These are phyloP conservation scores for Apamea crenata DNA, from an alignment of 2,888 invertebrate genomes.

Conservation along the genomic window DNA sequence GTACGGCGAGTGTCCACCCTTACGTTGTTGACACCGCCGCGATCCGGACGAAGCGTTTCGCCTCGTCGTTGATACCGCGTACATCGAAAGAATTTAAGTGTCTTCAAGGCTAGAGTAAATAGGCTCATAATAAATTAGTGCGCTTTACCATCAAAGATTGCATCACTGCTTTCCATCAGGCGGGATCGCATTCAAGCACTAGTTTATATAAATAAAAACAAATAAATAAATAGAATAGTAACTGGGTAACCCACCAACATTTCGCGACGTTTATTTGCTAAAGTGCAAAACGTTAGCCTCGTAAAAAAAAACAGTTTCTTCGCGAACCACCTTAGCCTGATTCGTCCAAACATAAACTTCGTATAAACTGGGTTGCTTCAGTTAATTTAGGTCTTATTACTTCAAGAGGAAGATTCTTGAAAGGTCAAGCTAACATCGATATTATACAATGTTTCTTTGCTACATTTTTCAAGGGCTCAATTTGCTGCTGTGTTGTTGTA, in stretches of 20 bases:
- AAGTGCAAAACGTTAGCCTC: neutral
- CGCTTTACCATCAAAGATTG: no score
- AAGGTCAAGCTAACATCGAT: neutral
- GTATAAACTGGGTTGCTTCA: neutral
- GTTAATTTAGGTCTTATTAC: conserved; percentile 12
- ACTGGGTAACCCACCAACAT: neutral
- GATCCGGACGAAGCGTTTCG: no score
- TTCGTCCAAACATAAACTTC: conserved; percentile 12
- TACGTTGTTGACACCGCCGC: no score
- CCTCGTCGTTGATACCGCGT: no score
- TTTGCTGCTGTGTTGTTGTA: conserved; percentile 10
- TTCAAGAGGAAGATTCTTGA: conserved; percentile 6
- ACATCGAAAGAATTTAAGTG: no score
- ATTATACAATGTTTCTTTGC: conserved; percentile 12
- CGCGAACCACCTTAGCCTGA: neutral
- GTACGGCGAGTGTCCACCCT: no score
- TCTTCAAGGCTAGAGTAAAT: no score
- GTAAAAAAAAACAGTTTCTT: conserved; percentile 4
- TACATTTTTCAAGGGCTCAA: neutral
- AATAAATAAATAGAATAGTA: no score
- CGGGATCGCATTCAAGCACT: no score
- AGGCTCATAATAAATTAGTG: no score
- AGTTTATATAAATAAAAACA: no score
- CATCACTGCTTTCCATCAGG: no score
- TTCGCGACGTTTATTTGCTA: neutral